Base-by-base conservation (phyloP, 1,140 invertebrate genomes). In the Dendroctonus ponderosae region DNA sequence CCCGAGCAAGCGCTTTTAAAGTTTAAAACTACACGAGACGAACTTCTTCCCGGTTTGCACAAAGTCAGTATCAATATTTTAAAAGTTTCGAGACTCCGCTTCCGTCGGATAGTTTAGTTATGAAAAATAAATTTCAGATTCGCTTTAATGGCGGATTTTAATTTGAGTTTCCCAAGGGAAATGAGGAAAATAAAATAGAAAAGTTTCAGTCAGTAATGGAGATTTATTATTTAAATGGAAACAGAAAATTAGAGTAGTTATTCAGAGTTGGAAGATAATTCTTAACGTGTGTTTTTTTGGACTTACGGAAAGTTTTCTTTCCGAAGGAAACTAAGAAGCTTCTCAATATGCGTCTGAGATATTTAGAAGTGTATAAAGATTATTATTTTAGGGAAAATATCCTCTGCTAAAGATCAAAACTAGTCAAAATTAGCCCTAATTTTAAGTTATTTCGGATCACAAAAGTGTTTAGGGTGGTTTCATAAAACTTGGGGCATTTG, bases 51-150 rank as follows among this genome's bases (percentile, higher is more conserved):
- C 49, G 42, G 48, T 44, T 44, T 54, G n/a, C 62, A 65, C 57
- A 59, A 54, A 66, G 57, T 59, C 57, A 41, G 51, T 66, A 66
- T 66, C 63, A 66, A 66, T 66, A 66, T 66, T 66, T 66, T 59
- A 66, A 65, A 66, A 59, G 53, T 66, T 59, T 43, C 54, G 46
- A 65, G 62, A 51, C 43, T 61, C 41, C 49, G 62, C 62, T 48
- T 48, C 51, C 57, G 57, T 40, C 54, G 54, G 49, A 46, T 56
- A 53, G 38, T 56, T 54, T 56, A 56, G 62, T 62, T 52, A 59
- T 59, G 57, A 66, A 66, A 66, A 66, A 58, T 66, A 59, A 58
- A 66, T 66, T 59, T 58, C 12, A 56, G 57, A 40, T 49, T 53
- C 46, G 39, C 50, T 59, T 57, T 58, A 57, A 69, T 61, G 48